These are phyloP conservation scores for Apodemus sylvaticus DNA, from an alignment of 2,113 vertebrate genomes.

Conservation along the genomic window DNA sequence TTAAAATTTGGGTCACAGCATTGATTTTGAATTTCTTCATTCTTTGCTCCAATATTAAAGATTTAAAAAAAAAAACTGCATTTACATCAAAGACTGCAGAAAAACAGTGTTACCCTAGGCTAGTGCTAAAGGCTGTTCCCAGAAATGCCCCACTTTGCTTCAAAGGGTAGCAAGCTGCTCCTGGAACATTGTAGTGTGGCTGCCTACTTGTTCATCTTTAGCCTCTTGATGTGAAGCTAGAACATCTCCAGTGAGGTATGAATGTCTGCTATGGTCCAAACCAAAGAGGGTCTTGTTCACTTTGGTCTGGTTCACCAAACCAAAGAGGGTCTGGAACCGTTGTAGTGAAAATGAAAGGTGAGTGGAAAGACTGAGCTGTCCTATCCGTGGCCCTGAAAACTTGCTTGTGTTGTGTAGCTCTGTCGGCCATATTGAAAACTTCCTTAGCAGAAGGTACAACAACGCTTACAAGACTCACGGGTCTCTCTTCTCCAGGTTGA, in stretches of 20 bases:
- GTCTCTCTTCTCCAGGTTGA: too few relatives aligned
- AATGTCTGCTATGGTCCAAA: not conserved
- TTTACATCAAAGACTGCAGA: slow-evolving; percentile 68
- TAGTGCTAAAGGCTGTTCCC: slow-evolving; percentile 47
- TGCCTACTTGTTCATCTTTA: slow-evolving; percentile 7
- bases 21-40: slow-evolving; percentile 53
- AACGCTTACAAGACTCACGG: not conserved
- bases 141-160: slow-evolving; percentile 26
- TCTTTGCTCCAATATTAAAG: slow-evolving; percentile 32
- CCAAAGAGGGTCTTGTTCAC: not conserved
- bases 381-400: not conserved
- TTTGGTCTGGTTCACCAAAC: too few relatives aligned
- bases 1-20: not conserved
- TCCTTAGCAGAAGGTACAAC: not conserved
- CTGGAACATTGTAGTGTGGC: not conserved
- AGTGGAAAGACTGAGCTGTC: not conserved
- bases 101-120: not conserved
- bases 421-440: not conserved
- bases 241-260: not conserved
- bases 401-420: too few relatives aligned
- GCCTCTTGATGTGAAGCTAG: not conserved
- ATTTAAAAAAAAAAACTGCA: slow-evolving; percentile 59
- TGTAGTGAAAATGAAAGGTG: not conserved
- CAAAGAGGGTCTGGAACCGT: not conserved
- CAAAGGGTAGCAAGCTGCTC: slow-evolving; percentile 27